A percentile compares a stretch with the other conserved stretches of the same genome.
Evolutionary conservation across 2,888 invertebrate genomes (phyloP).

Genomic region (Amblyjoppa proteus): DNA sequence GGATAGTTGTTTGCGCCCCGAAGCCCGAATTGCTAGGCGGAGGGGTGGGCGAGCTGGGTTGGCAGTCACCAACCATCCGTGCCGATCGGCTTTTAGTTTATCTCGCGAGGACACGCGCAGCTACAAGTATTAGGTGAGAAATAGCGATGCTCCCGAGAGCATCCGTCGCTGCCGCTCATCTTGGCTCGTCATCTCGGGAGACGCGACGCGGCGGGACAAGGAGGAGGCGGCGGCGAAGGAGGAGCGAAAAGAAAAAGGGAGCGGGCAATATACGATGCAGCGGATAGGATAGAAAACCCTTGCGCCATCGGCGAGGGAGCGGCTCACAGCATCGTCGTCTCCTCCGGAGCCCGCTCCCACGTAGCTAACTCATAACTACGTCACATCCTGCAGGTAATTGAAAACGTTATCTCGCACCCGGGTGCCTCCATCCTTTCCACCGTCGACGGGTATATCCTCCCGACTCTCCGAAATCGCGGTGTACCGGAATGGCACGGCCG

Average conservation of each 20-base stretch:
- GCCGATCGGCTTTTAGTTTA: slow-evolving; percentile 80
- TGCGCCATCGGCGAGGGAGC: slow-evolving; percentile 46
- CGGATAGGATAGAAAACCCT: slow-evolving; percentile 57
- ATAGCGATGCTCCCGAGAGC: slow-evolving; percentile 30
- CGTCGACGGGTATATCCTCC: slow-evolving; percentile 52
- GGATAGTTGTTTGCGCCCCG: background rate
- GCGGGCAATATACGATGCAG: slow-evolving; percentile 16
- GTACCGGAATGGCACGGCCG: slow-evolving; percentile 1
- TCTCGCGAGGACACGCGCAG: slow-evolving; percentile 77
- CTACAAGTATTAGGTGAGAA: slow-evolving; percentile 75
- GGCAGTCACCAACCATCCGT: slow-evolving; percentile 14
- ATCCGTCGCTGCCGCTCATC: slow-evolving; percentile 71
- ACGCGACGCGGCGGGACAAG: slow-evolving; percentile 30
- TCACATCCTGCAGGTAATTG: slow-evolving; percentile 85
- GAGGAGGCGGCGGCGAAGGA: background rate
- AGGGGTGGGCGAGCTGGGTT: no score
- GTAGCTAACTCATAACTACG: slow-evolving; percentile 84
- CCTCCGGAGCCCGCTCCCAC: slow-evolving; percentile 71
- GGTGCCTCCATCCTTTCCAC: slow-evolving; percentile 80
- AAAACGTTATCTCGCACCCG: slow-evolving; percentile 84
- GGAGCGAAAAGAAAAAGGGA: slow-evolving; percentile 14
- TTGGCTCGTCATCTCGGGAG: slow-evolving; percentile 79
- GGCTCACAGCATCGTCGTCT: slow-evolving; percentile 41
- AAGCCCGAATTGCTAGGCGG: background rate
- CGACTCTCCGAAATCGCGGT: slow-evolving; percentile 20